Evolutionary conservation across 2,888 invertebrate species (phyloP).

Genomic region (Choristoneura rosaceana): DNA sequence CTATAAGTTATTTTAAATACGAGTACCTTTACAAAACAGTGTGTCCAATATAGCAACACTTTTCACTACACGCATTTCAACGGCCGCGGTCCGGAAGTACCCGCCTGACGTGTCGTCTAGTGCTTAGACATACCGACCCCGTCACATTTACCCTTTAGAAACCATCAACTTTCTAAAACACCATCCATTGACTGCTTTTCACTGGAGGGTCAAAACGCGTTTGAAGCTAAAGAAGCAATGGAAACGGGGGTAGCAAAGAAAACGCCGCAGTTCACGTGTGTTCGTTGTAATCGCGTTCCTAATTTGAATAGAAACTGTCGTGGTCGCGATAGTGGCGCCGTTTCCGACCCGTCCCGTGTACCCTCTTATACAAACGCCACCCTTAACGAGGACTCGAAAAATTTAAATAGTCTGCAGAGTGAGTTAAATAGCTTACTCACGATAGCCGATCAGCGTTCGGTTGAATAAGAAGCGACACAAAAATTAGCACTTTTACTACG

Average conservation of each 20-base stretch:
- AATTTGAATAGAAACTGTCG: slow-evolving; percentile 80
- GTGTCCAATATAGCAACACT: slow-evolving; percentile 23
- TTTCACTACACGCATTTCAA: slow-evolving; percentile 60
- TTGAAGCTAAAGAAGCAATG: slow-evolving; percentile 50
- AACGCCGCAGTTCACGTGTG: slow-evolving; percentile 16
- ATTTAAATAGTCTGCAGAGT: slow-evolving; percentile 54
- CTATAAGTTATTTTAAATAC: background rate
- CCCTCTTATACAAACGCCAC: slow-evolving; percentile 49
- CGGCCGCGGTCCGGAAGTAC: slow-evolving; percentile 58
- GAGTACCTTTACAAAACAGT: background rate
- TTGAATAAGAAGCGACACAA: slow-evolving; percentile 16
- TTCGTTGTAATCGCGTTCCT: slow-evolving; percentile 54
- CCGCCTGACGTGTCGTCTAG: slow-evolving; percentile 66
- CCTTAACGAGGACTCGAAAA: slow-evolving; percentile 68
- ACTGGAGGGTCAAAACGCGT: background rate
- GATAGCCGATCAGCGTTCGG: slow-evolving; percentile 44
- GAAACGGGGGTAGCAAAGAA: slow-evolving; percentile 28
- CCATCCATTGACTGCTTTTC: slow-evolving; percentile 44
- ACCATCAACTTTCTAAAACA: background rate
- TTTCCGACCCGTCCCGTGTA: slow-evolving; percentile 69
- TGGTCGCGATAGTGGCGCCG: slow-evolving; percentile 64
- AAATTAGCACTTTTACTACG: background rate
- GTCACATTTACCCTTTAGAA: slow-evolving; percentile 34
- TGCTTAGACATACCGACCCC: slow-evolving; percentile 53
- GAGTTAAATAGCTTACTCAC: slow-evolving; percentile 66